These are phyloP conservation scores for Andrena dorsata DNA, from an alignment of 2,888 invertebrate species.

Conservation along the genomic window DNA sequence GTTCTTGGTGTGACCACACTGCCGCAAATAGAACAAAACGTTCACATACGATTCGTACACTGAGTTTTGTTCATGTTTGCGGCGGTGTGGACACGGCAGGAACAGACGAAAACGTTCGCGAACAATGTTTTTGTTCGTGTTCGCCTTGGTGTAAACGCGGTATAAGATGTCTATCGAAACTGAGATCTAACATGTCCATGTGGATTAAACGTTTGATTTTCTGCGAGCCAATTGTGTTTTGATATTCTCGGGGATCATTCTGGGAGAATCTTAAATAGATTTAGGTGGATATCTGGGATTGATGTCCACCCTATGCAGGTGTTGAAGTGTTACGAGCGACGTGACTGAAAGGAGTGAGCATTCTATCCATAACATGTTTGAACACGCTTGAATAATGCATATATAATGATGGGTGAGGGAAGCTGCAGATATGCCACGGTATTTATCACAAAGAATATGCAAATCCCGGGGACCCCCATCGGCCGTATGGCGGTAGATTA, in stretches of 20 bases:
- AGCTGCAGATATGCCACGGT: not conserved
- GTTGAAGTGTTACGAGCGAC: not conserved
- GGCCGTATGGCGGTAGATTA: not conserved
- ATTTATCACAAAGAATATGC: slow-evolving; percentile 35
- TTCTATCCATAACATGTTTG: not conserved
- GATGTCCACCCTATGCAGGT: not conserved
- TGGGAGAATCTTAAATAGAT: not conserved
- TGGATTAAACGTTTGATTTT: not conserved
- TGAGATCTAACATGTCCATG: not conserved
- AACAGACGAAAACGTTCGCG: too few relatives aligned
- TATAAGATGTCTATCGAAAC: not conserved
- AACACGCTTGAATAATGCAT: slow-evolving; percentile 6
- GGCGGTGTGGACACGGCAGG: too few relatives aligned
- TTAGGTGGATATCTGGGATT: not conserved
- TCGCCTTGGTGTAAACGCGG: too few relatives aligned
- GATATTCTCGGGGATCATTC: too few relatives aligned
- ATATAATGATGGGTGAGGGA: not conserved
- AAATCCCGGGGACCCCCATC: slow-evolving; percentile 38
- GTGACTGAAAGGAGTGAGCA: not conserved
- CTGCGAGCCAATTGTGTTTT: not conserved
- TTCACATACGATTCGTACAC: too few relatives aligned
- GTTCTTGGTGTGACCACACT: too few relatives aligned
- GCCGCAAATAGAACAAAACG: too few relatives aligned
- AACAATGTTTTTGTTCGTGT: too few relatives aligned
- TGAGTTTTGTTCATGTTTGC: too few relatives aligned